Evolutionary conservation across 2,888 invertebrate genomes (phyloP).

Genomic region (Mantis religiosa): DNA sequence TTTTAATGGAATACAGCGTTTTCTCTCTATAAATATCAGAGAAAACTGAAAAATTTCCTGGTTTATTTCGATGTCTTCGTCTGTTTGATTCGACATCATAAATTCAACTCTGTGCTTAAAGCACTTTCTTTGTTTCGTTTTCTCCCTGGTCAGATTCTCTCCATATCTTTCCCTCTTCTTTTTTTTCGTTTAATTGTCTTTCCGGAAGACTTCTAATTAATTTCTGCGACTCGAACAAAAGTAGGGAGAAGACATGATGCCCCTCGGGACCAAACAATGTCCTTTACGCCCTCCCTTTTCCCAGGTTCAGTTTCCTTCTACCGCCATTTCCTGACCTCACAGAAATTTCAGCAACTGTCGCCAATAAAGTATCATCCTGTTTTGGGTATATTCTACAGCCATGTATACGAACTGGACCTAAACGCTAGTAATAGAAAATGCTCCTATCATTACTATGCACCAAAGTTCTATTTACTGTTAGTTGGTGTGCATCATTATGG

Average conservation of each 20-base stretch:
- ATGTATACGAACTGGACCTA: too few relatives aligned
- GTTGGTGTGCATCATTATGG: too few relatives aligned
- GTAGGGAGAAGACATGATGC: not conserved
- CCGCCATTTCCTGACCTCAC: not conserved
- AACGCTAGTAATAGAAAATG: too few relatives aligned
- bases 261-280: not conserved
- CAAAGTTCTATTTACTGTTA: too few relatives aligned
- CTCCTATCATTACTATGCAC: too few relatives aligned
- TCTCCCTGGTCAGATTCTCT: not conserved
- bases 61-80: not conserved
- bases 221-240: not conserved
- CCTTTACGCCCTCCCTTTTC: not conserved
- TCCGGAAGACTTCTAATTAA: constrained; percentile 10
- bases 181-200: not conserved
- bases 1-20: too few relatives aligned
- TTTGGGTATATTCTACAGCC: too few relatives aligned
- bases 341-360: not conserved
- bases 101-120: not conserved
- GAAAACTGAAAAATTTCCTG: not conserved
- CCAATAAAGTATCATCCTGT: too few relatives aligned
- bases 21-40: too few relatives aligned
- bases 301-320: not conserved
- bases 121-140: not conserved
- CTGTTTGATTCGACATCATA: not conserved
- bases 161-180: not conserved